phyloP scores from a whole-genome alignment of 2,113 vertebrate species.

The Chlamydotis undulata region DNA sequence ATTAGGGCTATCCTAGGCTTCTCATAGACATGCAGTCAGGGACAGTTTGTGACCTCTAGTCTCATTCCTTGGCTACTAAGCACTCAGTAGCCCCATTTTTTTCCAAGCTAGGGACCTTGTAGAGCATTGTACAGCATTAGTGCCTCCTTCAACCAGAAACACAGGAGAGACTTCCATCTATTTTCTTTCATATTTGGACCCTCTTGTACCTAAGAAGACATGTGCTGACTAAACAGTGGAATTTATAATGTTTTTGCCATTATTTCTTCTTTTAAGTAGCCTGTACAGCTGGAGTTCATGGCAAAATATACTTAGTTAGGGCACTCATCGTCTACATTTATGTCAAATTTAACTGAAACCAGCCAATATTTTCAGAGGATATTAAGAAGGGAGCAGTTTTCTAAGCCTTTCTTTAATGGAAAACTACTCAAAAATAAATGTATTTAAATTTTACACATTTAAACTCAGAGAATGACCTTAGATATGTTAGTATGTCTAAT shows the following conservation, averaged over 20 bases:
- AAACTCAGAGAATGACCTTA: not conserved
- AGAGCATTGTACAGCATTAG: not conserved
- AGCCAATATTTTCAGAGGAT: not conserved
- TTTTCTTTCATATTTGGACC: not conserved
- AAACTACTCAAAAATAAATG: not conserved
- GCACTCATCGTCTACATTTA: not conserved
- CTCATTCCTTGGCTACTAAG: not conserved
- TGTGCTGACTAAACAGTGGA: not conserved
- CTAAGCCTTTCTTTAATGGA: not conserved
- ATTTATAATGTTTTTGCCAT: not conserved
- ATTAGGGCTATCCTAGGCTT: not conserved
- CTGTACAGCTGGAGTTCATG: not conserved
- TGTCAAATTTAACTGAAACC: not conserved
- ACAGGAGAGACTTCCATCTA: not conserved
- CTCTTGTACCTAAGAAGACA: not conserved
- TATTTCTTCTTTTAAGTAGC: not conserved
- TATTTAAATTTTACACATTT: not conserved
- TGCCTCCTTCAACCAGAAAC: not conserved
- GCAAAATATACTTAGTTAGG: not conserved
- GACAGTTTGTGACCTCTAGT: not conserved
- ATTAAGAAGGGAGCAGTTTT: not conserved
- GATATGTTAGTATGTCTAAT: not conserved
- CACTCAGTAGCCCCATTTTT: not conserved
- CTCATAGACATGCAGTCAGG: not conserved
- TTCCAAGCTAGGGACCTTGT: not conserved